A percentile compares a stretch with the other conserved stretches of the same genome.
These are phyloP conservation scores for Cepphus grylle DNA, from an alignment of 2,113 vertebrate genomes.

Conservation along the genomic window DNA sequence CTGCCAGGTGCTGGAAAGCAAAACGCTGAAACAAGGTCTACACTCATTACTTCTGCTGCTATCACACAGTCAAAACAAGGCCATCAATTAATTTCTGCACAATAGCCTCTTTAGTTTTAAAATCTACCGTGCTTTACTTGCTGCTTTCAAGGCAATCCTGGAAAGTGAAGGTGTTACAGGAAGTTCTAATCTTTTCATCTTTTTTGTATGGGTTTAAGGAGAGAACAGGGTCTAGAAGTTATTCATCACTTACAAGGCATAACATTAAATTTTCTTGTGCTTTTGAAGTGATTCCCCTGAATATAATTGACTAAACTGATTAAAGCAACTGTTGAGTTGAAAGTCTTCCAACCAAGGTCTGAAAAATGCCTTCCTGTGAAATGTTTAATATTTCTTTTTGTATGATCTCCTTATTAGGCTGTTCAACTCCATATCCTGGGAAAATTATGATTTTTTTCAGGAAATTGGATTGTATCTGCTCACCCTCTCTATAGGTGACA, in stretches of 20 bases:
- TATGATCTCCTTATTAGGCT: constrained; percentile 20
- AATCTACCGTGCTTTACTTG: background rate
- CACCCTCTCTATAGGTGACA: background rate
- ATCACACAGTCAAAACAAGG: constrained; percentile 10
- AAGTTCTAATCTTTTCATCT: constrained; percentile 57
- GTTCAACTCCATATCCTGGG: background rate
- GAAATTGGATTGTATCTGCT: background rate
- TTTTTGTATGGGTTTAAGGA: constrained; percentile 25
- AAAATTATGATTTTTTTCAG: background rate
- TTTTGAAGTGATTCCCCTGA: constrained; percentile 58
- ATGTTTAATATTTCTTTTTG: constrained; percentile 53
- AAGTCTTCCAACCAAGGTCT: constrained; percentile 37
- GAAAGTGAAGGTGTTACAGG: background rate
- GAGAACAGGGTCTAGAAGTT: constrained; percentile 9
- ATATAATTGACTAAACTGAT: constrained; percentile 66
- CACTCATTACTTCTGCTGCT: constrained; percentile 5
- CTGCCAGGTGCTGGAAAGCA: background rate
- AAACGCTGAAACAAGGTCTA: background rate
- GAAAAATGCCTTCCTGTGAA: constrained; percentile 48
- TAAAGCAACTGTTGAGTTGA: constrained; percentile 60
- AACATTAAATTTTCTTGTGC: constrained; percentile 37
- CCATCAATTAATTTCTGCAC: constrained; percentile 47
- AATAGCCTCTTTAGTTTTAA: constrained; percentile 23
- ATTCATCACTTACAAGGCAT: constrained; percentile 47
- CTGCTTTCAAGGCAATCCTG: constrained; percentile 30